Conservation (phyloP, 2,797 vertebrate genomes). For the Botia kubotai region DNA sequence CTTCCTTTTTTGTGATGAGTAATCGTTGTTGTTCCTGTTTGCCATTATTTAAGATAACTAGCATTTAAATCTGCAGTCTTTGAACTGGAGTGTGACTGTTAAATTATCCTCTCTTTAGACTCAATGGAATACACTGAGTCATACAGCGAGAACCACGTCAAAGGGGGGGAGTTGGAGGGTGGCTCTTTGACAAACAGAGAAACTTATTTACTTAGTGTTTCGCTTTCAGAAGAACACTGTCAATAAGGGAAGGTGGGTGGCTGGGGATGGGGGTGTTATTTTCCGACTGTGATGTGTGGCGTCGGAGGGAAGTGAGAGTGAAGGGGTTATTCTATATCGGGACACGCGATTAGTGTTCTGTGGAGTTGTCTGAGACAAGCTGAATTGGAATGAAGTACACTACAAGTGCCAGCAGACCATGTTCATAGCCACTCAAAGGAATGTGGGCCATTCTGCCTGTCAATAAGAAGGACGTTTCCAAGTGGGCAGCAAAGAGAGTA, state of each 20-base stretch:
- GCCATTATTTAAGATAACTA: constrained; percentile 13
- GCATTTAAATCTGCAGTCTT: constrained; percentile 12
- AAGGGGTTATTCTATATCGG: constrained; percentile 60
- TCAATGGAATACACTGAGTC: constrained; percentile 15
- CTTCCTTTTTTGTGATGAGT: constrained; percentile 32
- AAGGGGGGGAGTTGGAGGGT: constrained; percentile 43
- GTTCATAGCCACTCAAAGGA: constrained; percentile 66
- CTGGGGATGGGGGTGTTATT: constrained; percentile 33
- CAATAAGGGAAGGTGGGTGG: constrained; percentile 40
- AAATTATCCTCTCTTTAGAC: constrained; percentile 4
- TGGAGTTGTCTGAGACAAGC: constrained; percentile 65
- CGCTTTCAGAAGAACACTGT: constrained; percentile 51
- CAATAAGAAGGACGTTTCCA: constrained; percentile 34
- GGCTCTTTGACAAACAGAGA: background rate
- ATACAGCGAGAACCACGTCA: constrained; percentile 32
- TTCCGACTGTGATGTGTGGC: constrained; percentile 42
- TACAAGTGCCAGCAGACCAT: constrained; percentile 71
- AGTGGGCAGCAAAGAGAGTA: constrained; percentile 48
- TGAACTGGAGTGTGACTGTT: constrained; percentile 26
- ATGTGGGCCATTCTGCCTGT: constrained; percentile 69
- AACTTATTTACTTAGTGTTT: background rate
- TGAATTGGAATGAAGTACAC: constrained; percentile 66
- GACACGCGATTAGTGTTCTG: constrained; percentile 70
- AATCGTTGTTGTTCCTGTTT: background rate
- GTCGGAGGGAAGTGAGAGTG: constrained; percentile 55